Conservation (phyloP, 2,797 vertebrate genomes). For the Gymnopithys bicolor region DNA sequence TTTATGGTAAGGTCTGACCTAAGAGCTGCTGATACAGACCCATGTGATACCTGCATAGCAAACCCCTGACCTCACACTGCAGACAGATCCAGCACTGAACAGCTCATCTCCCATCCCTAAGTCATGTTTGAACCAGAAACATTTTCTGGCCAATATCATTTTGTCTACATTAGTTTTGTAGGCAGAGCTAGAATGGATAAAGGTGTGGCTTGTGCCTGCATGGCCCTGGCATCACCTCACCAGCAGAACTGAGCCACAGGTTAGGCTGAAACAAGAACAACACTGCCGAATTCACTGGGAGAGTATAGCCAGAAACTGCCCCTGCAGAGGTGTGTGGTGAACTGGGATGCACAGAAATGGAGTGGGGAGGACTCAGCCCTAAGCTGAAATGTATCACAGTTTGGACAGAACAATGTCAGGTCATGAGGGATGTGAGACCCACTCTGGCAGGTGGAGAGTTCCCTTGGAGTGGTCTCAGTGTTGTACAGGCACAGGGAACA, state of each 20-base stretch:
- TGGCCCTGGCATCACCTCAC: neutral
- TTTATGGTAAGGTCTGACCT: neutral
- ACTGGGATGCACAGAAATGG: neutral
- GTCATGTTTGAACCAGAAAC: neutral
- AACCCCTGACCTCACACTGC: neutral
- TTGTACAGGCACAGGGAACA: neutral
- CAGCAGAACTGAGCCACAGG: neutral
- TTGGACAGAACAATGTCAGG: neutral
- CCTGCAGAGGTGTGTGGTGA: neutral
- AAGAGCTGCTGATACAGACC: neutral
- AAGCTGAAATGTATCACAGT: neutral
- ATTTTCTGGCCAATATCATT: neutral
- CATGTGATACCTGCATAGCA: neutral
- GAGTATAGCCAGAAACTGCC: neutral
- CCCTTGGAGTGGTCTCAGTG: neutral
- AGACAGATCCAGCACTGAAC: neutral
- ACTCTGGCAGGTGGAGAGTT: neutral
- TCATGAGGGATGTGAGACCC: neutral
- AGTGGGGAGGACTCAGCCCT: neutral
- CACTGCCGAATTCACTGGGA: neutral
- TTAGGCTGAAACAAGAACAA: neutral
- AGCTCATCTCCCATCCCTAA: neutral
- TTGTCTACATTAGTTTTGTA: neutral
- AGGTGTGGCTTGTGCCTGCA: neutral
- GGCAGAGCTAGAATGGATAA: neutral